A percentile compares a stretch with the other conserved stretches of the same genome.
phyloP scores from a whole-genome alignment of 2,797 vertebrate genomes.

The Sciurus vulgaris region DNA sequence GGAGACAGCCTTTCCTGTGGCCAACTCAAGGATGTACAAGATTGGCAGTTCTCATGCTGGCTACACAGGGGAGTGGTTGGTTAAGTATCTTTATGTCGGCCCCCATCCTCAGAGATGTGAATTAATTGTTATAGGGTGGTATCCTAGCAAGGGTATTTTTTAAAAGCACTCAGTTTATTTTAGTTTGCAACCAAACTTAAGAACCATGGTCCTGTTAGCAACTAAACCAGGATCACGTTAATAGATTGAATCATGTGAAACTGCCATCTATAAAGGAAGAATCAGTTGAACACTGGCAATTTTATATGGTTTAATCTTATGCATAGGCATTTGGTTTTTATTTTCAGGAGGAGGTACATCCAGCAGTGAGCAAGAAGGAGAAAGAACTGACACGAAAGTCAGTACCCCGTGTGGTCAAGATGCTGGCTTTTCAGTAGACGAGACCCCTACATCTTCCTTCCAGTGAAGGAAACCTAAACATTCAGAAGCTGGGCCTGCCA shows the following conservation, averaged over 20 bases:
- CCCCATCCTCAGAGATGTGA: background rate
- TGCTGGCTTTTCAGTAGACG: background rate
- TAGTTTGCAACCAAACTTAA: slow-evolving; percentile 11
- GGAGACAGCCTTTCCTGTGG: background rate
- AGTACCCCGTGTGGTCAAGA: background rate
- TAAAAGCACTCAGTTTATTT: background rate
- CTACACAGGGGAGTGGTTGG: background rate
- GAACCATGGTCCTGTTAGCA: background rate
- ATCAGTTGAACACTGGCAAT: background rate
- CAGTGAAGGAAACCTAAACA: too few species aligned
- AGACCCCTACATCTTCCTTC: background rate
- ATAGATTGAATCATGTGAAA: background rate
- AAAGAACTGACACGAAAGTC: background rate
- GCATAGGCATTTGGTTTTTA: background rate
- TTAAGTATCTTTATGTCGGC: background rate
- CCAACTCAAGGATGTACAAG: background rate
- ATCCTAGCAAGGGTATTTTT: background rate
- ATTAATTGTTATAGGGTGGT: background rate
- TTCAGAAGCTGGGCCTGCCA: background rate
- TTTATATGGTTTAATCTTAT: background rate
- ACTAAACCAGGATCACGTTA: background rate
- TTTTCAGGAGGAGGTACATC: background rate
- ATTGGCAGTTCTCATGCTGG: background rate
- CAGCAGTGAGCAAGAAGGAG: background rate
- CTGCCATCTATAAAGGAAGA: background rate